These are phyloP conservation scores for Perca fluviatilis DNA, from an alignment of 2,113 vertebrate genomes.

Conservation along the genomic window DNA sequence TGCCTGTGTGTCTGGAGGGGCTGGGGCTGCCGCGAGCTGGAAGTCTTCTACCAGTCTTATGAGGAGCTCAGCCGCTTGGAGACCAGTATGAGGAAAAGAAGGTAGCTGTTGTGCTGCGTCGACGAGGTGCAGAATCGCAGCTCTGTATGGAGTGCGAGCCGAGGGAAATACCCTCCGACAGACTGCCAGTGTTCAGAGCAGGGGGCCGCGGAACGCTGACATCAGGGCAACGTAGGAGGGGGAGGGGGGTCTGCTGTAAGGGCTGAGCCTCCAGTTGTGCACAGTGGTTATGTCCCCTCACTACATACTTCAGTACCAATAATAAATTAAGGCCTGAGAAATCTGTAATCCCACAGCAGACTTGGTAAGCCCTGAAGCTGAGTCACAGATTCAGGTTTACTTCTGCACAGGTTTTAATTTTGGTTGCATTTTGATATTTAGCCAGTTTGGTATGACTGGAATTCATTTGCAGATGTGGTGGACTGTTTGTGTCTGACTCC, in stretches of 20 bases:
- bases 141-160: constrained; percentile 28
- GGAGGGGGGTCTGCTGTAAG: background rate
- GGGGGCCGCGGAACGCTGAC: constrained; percentile 29
- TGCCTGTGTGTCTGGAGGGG: constrained; percentile 95
- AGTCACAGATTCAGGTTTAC: background rate
- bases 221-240: constrained; percentile 37
- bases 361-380: background rate
- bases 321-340: constrained; percentile 2
- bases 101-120: constrained; percentile 82
- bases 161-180: constrained; percentile 30
- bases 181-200: constrained; percentile 36
- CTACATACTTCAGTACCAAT: constrained; percentile 23
- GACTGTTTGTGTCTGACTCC: constrained; percentile 18
- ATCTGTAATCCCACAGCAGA: constrained; percentile 6
- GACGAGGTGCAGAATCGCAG: constrained; percentile 41
- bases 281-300: constrained; percentile 8
- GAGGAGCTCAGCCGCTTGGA: constrained; percentile 93
- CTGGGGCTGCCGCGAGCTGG: constrained; percentile 92
- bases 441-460: background rate
- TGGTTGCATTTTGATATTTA: background rate
- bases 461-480: constrained; percentile 26
- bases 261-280: constrained; percentile 33
- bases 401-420: background rate
- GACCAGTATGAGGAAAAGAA: constrained; percentile 89
- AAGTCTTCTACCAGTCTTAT: constrained; percentile 93